Percentiles rank a stretch among this genome's conserved stretches.
Evolutionary conservation across 2,113 vertebrate genomes (phyloP).

Genomic region (Cinclus mexicanus): DNA sequence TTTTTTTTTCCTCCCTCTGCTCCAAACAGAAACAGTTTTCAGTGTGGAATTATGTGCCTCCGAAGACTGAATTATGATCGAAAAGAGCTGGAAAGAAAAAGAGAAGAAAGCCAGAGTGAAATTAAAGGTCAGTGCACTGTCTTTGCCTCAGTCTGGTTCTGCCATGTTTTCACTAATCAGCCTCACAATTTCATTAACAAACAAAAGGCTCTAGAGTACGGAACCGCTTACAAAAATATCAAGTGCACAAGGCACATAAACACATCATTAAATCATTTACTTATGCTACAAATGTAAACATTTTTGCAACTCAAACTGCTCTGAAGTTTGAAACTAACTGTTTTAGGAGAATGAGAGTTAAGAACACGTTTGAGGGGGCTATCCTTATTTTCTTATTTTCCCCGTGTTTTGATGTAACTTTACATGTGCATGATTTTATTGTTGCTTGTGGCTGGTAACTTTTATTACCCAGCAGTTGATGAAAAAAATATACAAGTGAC

Average conservation of each 20-base stretch:
- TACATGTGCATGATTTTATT: not conserved
- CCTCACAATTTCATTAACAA: not conserved
- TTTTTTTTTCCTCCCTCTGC: not conserved
- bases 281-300: not conserved
- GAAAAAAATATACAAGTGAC: not conserved
- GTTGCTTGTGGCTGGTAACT: not conserved
- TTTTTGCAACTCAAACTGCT: not conserved
- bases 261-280: not conserved
- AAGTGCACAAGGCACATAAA: not conserved
- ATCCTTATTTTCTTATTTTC: not conserved
- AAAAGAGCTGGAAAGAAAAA: slow-evolving; percentile 89
- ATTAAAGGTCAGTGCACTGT: slow-evolving; percentile 75
- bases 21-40: slow-evolving; percentile 90
- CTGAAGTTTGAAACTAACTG: not conserved
- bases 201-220: not conserved
- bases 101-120: slow-evolving; percentile 87
- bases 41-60: slow-evolving; percentile 97
- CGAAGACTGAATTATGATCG: slow-evolving; percentile 93
- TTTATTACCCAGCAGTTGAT: not conserved
- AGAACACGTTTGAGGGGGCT: not conserved
- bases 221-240: not conserved
- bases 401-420: not conserved
- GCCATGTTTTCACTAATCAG: not conserved
- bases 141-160: not conserved
- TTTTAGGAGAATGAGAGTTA: not conserved